A percentile compares a stretch with the other conserved stretches of the same genome.
Conservation (phyloP, 2,888 invertebrate genomes). For the Bimastos eiseni region DNA sequence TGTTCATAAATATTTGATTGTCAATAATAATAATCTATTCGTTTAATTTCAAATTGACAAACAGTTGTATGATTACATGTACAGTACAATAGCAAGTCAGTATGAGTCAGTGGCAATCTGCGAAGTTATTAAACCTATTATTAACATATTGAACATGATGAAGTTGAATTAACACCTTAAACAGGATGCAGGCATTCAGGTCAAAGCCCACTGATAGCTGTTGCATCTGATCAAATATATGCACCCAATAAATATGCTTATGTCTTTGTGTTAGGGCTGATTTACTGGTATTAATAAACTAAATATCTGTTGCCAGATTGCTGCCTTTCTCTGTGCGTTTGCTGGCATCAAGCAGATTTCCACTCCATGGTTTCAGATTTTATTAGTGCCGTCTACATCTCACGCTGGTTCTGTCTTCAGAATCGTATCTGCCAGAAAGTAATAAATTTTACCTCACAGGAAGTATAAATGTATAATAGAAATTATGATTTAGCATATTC, state of each 20-base stretch:
- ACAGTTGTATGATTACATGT: too few species aligned
- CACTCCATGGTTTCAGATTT: background rate
- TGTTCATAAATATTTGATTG: background rate
- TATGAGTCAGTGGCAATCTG: too few species aligned
- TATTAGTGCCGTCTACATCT: slow-evolving; percentile 60
- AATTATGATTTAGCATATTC: background rate
- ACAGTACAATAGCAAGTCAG: too few species aligned
- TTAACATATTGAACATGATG: background rate
- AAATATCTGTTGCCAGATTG: background rate
- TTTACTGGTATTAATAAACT: background rate
- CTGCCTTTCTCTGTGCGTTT: background rate
- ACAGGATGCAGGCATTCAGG: slow-evolving; percentile 6
- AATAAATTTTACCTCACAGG: background rate
- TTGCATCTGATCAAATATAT: background rate
- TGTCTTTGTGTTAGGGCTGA: background rate
- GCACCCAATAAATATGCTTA: background rate
- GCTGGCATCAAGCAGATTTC: background rate
- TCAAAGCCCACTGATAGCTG: background rate
- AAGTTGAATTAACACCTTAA: slow-evolving; percentile 13
- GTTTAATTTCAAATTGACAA: too few species aligned
- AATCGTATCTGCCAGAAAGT: background rate
- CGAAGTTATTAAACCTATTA: background rate
- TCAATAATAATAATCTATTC: background rate
- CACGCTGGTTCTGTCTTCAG: slow-evolving; percentile 45
- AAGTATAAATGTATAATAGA: background rate